Base-by-base conservation (phyloP, 2,888 invertebrate genomes). In the Petrophora chlorosata region DNA sequence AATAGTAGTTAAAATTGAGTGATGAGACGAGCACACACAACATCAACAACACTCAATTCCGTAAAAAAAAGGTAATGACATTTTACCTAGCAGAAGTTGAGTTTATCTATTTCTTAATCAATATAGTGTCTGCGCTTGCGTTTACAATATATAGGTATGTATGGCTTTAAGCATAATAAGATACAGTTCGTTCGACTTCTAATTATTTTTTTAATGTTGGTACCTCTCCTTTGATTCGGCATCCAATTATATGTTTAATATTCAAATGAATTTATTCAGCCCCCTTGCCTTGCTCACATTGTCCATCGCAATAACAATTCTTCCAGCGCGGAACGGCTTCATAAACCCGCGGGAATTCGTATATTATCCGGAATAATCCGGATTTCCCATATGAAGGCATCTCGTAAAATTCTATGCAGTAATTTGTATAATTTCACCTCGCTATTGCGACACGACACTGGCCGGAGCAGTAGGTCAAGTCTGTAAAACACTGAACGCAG, bases 301-400 rank as follows among this genome's bases (percentile, higher is more conserved):
- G 47, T 36, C 30, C 30, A 19, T 19, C 13, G 32, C 49, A 39
- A 49, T 49, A 50, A 44, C 43, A 50, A 43, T 40, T 43, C 34
- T 39, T 49, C 49, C 33, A 22, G 23, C 26, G 29, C 13, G 28
- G 19, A 43, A 50, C 43, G 39, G 49, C 49, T 50, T 40, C 43
- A 50, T 50, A 43, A 33, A 29, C 49, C 39, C 39, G 34, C 49
- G 39, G 43, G 49, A 50, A 50, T 50, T 34, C 43, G 16, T 50
- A 54, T 47, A 56, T 47, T 52, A 43, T 38, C 28, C 26, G 46
- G 46, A 53, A 53, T 51, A 46, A 57, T 61, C 55, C 61, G 64
- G 70, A 67, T 70, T 60, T 65, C 63, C 67, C 65, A 64, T 66
- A 77, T 64, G 67, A 68, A 74, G 69, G 63, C 63, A 71, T 46